Percentiles rank a stretch among this genome's conserved stretches.
Evolutionary conservation across 1,140 invertebrate species (phyloP).

Genomic region (Aplysia californica): DNA sequence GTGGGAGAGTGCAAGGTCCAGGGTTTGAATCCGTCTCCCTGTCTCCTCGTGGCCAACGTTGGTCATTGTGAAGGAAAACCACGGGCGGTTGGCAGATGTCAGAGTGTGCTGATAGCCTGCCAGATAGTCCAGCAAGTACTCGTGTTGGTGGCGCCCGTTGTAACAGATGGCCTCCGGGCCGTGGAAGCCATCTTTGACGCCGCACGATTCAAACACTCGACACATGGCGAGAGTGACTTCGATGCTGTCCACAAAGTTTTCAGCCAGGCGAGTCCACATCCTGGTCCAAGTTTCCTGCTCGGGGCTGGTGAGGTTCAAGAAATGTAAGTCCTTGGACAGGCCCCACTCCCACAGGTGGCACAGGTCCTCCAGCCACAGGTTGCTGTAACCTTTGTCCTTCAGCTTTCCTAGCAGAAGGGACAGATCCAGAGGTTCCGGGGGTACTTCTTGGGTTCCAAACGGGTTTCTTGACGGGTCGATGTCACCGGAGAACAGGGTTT

Average conservation of each 20-base stretch:
- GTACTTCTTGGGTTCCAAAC: conserved; percentile 53
- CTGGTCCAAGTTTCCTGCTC: conserved; percentile 38
- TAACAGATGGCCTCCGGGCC: conserved; percentile 56
- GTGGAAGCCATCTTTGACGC: conserved; percentile 61
- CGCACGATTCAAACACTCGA: conserved; percentile 50
- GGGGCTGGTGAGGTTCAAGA: conserved; percentile 44
- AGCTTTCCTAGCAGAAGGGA: conserved; percentile 46
- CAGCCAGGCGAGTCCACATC: conserved; percentile 32
- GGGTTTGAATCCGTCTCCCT: conserved; percentile 54
- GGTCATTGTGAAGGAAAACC: conserved; percentile 49
- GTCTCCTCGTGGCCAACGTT: conserved; percentile 62
- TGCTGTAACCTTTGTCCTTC: conserved; percentile 50
- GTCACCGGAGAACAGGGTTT: conserved; percentile 45
- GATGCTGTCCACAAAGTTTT: conserved; percentile 42
- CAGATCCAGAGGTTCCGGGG: conserved; percentile 45
- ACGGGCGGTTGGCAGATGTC: conserved; percentile 33
- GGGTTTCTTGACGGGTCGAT: conserved; percentile 51
- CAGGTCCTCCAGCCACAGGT: conserved; percentile 63
- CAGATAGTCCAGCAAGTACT: conserved; percentile 61
- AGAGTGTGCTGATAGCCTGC: conserved; percentile 45
- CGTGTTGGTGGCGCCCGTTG: conserved; percentile 60
- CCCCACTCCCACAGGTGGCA: conserved; percentile 66
- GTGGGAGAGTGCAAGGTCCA: conserved; percentile 51
- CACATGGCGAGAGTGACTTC: conserved; percentile 58
- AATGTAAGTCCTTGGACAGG: conserved; percentile 57